These are phyloP conservation scores for Onychorhynchus coronatus DNA, from an alignment of 2,113 vertebrate genomes.

Conservation along the genomic window DNA sequence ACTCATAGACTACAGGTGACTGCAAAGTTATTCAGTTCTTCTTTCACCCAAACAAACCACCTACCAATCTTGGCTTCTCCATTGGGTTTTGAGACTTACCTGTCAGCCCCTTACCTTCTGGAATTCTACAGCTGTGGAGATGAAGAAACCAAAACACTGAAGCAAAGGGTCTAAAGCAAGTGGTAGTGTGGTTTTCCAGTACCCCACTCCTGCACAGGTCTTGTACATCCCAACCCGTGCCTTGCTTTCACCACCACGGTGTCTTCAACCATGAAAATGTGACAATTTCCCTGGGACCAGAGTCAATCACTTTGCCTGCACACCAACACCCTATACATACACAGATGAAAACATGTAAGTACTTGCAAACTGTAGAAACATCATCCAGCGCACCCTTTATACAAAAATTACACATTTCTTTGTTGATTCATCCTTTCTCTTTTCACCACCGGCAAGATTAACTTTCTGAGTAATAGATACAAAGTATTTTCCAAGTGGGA, in stretches of 20 bases:
- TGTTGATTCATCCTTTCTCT: not conserved
- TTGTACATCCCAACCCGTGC: not conserved
- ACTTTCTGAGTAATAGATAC: not conserved
- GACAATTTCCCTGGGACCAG: not conserved
- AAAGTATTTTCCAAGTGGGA: not conserved
- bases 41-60: not conserved
- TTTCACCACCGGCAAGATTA: not conserved
- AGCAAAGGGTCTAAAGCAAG: not conserved
- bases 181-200: not conserved
- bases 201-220: not conserved
- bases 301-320: not conserved
- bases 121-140: not conserved
- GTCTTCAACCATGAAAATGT: not conserved
- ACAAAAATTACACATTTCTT: not conserved
- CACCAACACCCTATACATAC: not conserved
- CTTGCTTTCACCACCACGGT: not conserved
- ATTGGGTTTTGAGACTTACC: not conserved
- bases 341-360: not conserved
- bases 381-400: not conserved
- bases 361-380: not conserved
- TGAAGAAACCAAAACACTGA: not conserved
- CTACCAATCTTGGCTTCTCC: not conserved
- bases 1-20: not conserved
- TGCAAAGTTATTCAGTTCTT: not conserved
- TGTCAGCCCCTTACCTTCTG: not conserved